Conservation (phyloP, 2,888 invertebrate species). For the Nesidiocoris tenuis region DNA sequence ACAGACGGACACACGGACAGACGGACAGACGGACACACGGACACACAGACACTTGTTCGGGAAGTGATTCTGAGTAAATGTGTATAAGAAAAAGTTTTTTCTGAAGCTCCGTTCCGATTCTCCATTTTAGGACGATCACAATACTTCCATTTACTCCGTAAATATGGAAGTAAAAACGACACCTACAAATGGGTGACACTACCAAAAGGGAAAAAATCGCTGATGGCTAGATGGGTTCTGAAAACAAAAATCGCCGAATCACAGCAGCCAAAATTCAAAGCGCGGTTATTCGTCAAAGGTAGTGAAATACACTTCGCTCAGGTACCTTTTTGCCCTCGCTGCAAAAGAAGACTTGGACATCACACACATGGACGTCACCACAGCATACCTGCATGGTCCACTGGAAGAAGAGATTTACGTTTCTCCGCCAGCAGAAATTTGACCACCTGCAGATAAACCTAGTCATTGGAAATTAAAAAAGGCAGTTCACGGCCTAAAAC, state of each 20-base stretch:
- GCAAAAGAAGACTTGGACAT: constrained; percentile 18
- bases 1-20: no score
- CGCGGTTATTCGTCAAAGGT: not conserved
- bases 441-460: constrained; percentile 32
- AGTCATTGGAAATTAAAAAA: no score
- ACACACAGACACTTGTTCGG: no score
- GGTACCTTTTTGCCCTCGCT: no score
- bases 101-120: no score
- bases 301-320: constrained; percentile 42
- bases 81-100: no score
- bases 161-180: constrained; percentile 47
- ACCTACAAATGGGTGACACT: constrained; percentile 50
- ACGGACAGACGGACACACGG: no score
- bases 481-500: constrained; percentile 36
- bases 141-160: no score
- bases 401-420: constrained; percentile 45
- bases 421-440: constrained; percentile 43
- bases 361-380: constrained; percentile 44
- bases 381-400: constrained; percentile 48
- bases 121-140: no score
- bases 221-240: constrained; percentile 51
- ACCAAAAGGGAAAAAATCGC: no score
- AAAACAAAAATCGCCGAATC: constrained; percentile 48
- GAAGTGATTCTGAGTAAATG: no score
- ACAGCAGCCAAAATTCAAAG: constrained; percentile 43